A percentile compares a stretch with the other conserved stretches of the same genome.
These are phyloP conservation scores for Heliocidaris tuberculata DNA, from an alignment of 35 echinoderm and acorn worm species.

Conservation along the genomic window DNA sequence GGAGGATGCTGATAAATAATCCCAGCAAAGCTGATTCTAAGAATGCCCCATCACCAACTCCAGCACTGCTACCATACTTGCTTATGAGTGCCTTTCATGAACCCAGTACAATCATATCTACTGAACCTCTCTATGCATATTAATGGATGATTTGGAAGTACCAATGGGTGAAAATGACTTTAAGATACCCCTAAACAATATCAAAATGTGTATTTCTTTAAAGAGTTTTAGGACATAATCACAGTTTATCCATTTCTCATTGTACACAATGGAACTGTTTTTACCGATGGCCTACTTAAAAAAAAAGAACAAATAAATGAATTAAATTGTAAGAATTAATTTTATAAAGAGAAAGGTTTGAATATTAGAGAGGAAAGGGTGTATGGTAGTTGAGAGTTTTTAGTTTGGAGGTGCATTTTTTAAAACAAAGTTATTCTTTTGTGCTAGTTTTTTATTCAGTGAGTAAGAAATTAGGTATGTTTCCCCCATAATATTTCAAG, in stretches of 20 bases:
- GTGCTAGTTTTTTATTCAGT: background rate
- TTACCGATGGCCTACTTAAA: background rate
- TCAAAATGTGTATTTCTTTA: background rate
- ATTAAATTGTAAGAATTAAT: background rate
- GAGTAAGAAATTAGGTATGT: background rate
- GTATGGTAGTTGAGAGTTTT: background rate
- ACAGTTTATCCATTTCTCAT: background rate
- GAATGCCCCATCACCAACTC: background rate
- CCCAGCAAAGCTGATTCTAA: background rate
- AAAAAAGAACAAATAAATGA: background rate
- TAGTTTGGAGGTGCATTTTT: background rate
- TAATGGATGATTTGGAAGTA: too few species aligned
- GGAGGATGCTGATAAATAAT: too few species aligned
- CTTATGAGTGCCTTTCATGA: background rate
- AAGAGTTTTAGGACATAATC: background rate
- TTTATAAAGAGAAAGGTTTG: background rate
- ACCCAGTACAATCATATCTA: background rate
- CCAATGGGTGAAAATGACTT: background rate
- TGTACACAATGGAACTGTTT: background rate
- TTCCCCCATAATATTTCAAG: background rate
- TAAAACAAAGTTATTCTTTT: background rate
- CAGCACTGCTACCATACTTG: background rate
- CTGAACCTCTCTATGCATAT: too few species aligned
- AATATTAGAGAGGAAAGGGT: background rate
- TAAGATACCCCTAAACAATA: background rate